Evolutionary conservation across 2,113 vertebrate genomes (phyloP).

Genomic region (Lampris incognitus): DNA sequence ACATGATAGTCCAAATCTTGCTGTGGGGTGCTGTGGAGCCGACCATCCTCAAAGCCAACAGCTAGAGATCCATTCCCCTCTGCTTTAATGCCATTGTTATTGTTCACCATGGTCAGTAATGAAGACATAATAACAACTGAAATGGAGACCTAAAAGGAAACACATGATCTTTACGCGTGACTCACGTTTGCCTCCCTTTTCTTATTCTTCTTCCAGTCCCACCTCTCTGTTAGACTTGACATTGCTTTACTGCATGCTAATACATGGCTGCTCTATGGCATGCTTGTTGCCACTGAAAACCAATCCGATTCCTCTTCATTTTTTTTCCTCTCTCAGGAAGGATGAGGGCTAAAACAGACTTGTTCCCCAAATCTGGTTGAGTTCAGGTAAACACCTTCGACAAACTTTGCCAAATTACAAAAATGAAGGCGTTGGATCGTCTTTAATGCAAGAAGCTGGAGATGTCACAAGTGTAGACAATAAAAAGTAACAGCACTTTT

Average conservation of each 20-base stretch:
- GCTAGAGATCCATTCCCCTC: constrained; percentile 20
- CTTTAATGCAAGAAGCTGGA: too few relatives aligned
- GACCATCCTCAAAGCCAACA: background rate
- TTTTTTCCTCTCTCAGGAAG: background rate
- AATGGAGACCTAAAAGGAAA: background rate
- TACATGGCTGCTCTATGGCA: constrained; percentile 4
- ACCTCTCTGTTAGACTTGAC: background rate
- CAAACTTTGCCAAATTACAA: too few relatives aligned
- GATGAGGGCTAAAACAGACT: background rate
- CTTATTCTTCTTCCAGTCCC: background rate
- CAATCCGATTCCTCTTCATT: background rate
- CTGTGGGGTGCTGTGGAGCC: constrained; percentile 52
- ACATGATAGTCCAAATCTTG: constrained; percentile 37
- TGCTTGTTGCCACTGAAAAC: constrained; percentile 26
- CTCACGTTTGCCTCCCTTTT: too few relatives aligned
- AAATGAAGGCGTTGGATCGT: too few relatives aligned
- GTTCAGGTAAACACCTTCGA: too few relatives aligned
- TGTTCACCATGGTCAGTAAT: constrained; percentile 36
- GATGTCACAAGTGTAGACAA: too few relatives aligned
- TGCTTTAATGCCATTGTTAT: constrained; percentile 2
- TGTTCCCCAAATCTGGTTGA: background rate
- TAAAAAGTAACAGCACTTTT: too few relatives aligned
- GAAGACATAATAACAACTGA: background rate
- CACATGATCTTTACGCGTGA: background rate
- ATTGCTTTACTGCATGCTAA: background rate